Conservation (phyloP, 2,888 invertebrate species). For the Colletes collaris region DNA sequence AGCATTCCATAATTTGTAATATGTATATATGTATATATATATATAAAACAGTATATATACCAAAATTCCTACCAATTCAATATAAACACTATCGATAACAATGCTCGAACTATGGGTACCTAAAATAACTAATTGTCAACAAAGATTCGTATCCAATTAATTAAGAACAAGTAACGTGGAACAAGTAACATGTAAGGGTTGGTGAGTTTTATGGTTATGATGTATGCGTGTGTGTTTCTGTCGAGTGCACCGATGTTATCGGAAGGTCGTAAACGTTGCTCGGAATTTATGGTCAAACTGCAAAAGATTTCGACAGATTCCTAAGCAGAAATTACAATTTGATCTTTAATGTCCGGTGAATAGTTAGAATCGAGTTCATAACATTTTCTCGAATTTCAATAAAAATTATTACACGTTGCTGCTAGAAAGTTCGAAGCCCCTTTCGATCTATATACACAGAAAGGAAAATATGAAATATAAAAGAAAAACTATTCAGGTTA, state of each 20-base stretch:
- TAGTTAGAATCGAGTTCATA: not conserved
- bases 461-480: no score
- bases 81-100: slow-evolving; percentile 73
- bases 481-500: no score
- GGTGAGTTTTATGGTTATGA: not conserved
- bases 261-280: not conserved
- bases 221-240: not conserved
- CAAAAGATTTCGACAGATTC: slow-evolving; percentile 27
- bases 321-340: slow-evolving; percentile 11
- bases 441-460: no score
- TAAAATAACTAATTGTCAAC: slow-evolving; percentile 68
- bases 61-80: slow-evolving; percentile 69
- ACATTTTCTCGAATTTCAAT: not conserved
- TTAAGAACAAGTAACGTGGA: slow-evolving; percentile 53
- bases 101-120: slow-evolving; percentile 71
- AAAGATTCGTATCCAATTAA: slow-evolving; percentile 68
- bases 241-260: not conserved
- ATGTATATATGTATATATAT: slow-evolving; percentile 57
- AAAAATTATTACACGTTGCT: not conserved
- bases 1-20: slow-evolving; percentile 76
- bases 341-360: slow-evolving; percentile 7
- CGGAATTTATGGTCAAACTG: slow-evolving; percentile 6
- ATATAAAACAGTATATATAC: slow-evolving; percentile 57
- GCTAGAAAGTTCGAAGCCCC: no score
- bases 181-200: slow-evolving; percentile 50